Evolutionary conservation across 1,140 invertebrate genomes (phyloP), one percentile per base, ranked within the genome.

Genomic region (Chironomus striatipennis): DNA sequence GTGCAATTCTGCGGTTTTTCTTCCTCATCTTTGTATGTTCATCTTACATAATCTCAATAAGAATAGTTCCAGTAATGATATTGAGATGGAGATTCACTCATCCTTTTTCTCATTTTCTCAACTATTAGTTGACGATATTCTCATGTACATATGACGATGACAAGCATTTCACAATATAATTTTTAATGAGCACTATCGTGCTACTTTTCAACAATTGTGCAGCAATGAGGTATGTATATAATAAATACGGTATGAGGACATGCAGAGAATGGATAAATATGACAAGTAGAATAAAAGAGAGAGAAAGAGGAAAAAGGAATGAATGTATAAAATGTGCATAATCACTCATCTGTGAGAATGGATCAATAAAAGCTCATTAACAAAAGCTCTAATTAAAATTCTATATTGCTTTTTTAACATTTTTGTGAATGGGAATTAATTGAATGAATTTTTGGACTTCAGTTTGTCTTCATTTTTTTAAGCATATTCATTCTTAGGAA

Each of bases 331-430:
- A 34, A 15, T 57, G 47, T 57, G 47, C 47, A 57, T 15, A 57
- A 57, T 57, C 47, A 57, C 15, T 15, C 47, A 57, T 57, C 47
- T 57, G 24, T 34, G 47, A 57, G 47, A n/a, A 57, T 57, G 12
- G 47, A 57, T 57, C 47, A 57, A 57, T 57, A 57, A 57, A 57
- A 57, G 47, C 47, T 57, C 47, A 57, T 57, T 57, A 57, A 57
- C 47, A 57, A 57, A 57, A 57, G 47, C 47, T 57, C 47, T 57
- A 57, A 57, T 57, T 57, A 57, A 57, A 57, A 57, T n/a, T 57
- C 47, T 57, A 12, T 57, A 12, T 57, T 57, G 12, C 47, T 15
- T n/a, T 8, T 47, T 10, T 15, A 1, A 8, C 43, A 57, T 5
- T 15, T 12, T 57, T 57, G 1, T 34, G 1, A 34, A 34, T 2